These are phyloP conservation scores for Athene noctua DNA, from an alignment of 2,113 vertebrate genomes.

Conservation along the genomic window DNA sequence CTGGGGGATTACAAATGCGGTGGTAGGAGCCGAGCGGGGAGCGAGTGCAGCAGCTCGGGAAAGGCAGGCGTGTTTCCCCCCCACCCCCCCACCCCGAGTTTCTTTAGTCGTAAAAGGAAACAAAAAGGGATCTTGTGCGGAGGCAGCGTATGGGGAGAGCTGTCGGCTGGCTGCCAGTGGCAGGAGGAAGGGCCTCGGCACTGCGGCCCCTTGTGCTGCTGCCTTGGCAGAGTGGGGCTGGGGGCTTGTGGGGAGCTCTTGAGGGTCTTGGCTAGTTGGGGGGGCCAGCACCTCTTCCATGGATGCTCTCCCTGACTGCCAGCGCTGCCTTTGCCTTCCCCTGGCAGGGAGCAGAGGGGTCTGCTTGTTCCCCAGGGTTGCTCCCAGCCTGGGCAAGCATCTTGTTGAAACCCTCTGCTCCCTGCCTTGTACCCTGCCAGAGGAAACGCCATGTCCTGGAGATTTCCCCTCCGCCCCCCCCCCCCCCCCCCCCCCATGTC, in stretches of 20 bases:
- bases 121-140: conserved; percentile 51
- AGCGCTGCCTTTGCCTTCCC: not conserved
- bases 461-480: not conserved
- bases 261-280: accelerated
- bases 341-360: accelerated
- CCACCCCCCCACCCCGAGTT: not conserved
- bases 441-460: not conserved
- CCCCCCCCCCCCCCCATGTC: not conserved
- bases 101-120: conserved; percentile 54
- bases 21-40: not conserved
- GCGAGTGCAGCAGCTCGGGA: not conserved
- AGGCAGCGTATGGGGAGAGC: conserved; percentile 28
- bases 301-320: not conserved
- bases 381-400: not conserved
- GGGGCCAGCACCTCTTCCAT: not conserved
- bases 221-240: not conserved
- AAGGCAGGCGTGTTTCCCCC: not conserved
- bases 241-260: not conserved
- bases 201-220: not conserved
- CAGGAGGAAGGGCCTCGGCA: not conserved
- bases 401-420: not conserved
- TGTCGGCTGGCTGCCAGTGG: conserved; percentile 28
- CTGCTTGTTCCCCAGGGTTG: not conserved
- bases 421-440: not conserved
- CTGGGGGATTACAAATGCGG: conserved; percentile 26